Base-by-base conservation (phyloP, 2,113 vertebrate species). In the Isurus oxyrinchus region DNA sequence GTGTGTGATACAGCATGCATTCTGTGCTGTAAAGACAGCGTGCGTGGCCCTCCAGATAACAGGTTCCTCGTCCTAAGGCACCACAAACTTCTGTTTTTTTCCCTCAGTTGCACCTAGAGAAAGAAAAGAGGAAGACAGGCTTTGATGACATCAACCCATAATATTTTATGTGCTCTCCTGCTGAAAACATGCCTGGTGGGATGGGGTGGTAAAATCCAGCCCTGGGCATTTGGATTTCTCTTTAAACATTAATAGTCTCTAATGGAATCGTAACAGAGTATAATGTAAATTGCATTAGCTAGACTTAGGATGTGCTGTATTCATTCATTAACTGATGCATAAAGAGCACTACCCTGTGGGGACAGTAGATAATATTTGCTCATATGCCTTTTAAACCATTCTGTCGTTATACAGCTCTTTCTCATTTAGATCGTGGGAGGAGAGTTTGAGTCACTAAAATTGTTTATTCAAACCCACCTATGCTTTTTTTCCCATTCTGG, bases 391-490 rank as follows among this genome's bases (percentile, higher is more conserved):
- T 94, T 67, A 67, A 94, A 94, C 59, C 8, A 67, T 40, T 94
- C 93, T 67, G 35, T 14, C n/a, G 2, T 87, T 94, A 40, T 44
- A 25, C 21, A 63, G 27, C 16, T 93, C 35, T 87, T 90, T 94
- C n/a, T 44, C 10, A 94, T 94, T 63, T 94, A 94, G 1, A 19
- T 94, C 3, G 13, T 13, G 16, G 93, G 59, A 94, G n/a, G 63
- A 94, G 93, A 94, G 91, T 94, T 31, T 40, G 27, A 94, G 61
- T 94, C 14, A 5, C 61, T 19, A n/a, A 61, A 94, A 63, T 19
- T 94, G 14, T 40, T 66, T 44, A 94, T 94, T 94, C 91, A 66
- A 87, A 87, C 53, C 84, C 84, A 87, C 40, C 84, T 49, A 86
- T 40, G 23, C 44, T 16, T 87, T 87, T 87, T 87, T 87, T 66